Conservation (phyloP, 2,797 vertebrate genomes). For the Yasuhikotakia modesta region DNA sequence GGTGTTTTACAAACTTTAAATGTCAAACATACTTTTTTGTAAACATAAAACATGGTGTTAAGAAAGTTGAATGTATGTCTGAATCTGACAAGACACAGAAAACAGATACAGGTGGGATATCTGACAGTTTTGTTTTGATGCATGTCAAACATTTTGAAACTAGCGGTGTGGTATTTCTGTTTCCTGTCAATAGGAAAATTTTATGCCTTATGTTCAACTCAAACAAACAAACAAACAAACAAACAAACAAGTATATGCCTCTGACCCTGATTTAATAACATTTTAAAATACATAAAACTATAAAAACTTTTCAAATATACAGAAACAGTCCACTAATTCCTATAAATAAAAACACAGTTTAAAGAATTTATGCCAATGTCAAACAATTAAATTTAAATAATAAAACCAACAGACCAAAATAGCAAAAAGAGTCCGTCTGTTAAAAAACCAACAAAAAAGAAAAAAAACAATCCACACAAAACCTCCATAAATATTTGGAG, state of each 20-base stretch:
- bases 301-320: too few relatives aligned
- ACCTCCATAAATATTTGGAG: conserved; percentile 27
- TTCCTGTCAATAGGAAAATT: background rate
- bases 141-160: conserved; percentile 23
- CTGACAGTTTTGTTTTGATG: conserved; percentile 8
- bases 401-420: too few relatives aligned
- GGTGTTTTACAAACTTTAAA: conserved; percentile 16
- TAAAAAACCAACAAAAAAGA: conserved; percentile 24
- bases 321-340: conserved; percentile 13
- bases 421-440: background rate
- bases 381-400: conserved; percentile 25
- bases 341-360: conserved; percentile 2
- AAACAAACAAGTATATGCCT: conserved; percentile 3
- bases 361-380: background rate
- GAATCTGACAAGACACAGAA: conserved; percentile 20
- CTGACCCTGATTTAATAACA: conserved; percentile 4
- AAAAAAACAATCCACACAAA: conserved; percentile 28
- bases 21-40: background rate
- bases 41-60: conserved; percentile 12
- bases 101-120: background rate
- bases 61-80: conserved; percentile 26
- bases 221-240: conserved; percentile 6
- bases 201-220: background rate
- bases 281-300: background rate
- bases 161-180: conserved; percentile 28